Evolutionary conservation across 1,140 invertebrate genomes (phyloP).

Genomic region (Paralvinella palmiformis): DNA sequence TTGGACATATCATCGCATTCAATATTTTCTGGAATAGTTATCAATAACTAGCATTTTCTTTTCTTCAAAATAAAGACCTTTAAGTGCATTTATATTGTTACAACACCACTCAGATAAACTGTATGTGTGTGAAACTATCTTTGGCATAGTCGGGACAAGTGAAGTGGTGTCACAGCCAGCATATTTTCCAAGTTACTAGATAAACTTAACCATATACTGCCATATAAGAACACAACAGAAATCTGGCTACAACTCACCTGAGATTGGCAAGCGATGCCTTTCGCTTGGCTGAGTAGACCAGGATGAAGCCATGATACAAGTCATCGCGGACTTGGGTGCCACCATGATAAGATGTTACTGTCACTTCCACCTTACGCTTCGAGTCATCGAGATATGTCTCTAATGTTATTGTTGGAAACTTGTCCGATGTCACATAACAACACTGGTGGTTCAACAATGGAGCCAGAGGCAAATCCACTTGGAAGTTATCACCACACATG

Average conservation of each 20-base stretch:
- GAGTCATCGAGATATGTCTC: constrained; percentile 86
- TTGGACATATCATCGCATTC: no score
- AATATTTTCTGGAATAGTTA: no score
- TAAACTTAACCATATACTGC: not conserved
- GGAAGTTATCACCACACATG: constrained; percentile 93
- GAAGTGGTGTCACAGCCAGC: no score
- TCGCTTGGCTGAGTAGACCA: constrained; percentile 90
- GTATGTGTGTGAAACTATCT: no score
- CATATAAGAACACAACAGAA: not conserved
- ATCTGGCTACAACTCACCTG: constrained; percentile 60
- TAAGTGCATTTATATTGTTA: no score
- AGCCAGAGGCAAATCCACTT: constrained; percentile 79
- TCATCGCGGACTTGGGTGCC: constrained; percentile 54
- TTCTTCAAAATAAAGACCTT: no score
- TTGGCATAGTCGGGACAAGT: no score
- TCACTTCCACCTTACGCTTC: constrained; percentile 78
- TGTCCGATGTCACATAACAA: constrained; percentile 72
- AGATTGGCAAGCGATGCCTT: constrained; percentile 89
- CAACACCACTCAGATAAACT: no score
- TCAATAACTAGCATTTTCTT: no score
- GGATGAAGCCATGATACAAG: constrained; percentile 85
- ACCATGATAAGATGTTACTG: constrained; percentile 90
- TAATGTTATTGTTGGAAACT: constrained; percentile 74
- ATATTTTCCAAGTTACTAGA: no score
- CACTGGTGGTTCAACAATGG: constrained; percentile 82